These are phyloP conservation scores for Archivesica marissinica DNA, from an alignment of 1,140 invertebrate species.

Conservation along the genomic window DNA sequence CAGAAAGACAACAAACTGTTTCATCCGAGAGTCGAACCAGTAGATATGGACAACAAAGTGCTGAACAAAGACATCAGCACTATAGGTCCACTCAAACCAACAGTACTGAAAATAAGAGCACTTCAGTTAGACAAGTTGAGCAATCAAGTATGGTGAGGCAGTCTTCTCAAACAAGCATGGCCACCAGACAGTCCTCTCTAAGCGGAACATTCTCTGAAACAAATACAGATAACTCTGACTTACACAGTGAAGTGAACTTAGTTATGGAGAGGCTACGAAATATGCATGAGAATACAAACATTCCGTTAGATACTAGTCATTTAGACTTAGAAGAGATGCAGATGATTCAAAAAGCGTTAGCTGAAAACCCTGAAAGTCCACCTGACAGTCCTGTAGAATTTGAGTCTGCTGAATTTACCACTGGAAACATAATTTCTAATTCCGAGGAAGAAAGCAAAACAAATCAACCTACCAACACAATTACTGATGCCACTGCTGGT, in stretches of 20 bases:
- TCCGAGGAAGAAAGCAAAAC: background rate
- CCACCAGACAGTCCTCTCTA: background rate
- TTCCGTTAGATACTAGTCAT: constrained; percentile 26
- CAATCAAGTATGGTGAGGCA: background rate
- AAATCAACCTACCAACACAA: background rate
- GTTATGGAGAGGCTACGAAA: constrained; percentile 39
- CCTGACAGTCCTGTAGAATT: constrained; percentile 10
- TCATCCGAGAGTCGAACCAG: background rate
- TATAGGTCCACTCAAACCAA: background rate
- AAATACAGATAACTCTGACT: background rate
- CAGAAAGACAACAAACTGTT: background rate
- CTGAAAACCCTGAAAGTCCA: constrained; percentile 50
- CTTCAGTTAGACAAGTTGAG: background rate
- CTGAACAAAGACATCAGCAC: constrained; percentile 8
- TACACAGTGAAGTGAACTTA: constrained; percentile 32
- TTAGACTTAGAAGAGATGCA: constrained; percentile 51
- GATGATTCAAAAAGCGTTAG: constrained; percentile 50
- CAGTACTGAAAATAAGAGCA: background rate
- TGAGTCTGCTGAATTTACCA: background rate
- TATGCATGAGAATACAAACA: constrained; percentile 6
- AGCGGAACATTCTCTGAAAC: background rate
- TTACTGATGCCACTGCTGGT: background rate
- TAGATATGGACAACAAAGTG: background rate
- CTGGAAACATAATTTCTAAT: background rate
- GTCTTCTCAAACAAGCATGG: background rate